Base-by-base conservation (phyloP, 2,113 vertebrate species). In the Pavo muticus region DNA sequence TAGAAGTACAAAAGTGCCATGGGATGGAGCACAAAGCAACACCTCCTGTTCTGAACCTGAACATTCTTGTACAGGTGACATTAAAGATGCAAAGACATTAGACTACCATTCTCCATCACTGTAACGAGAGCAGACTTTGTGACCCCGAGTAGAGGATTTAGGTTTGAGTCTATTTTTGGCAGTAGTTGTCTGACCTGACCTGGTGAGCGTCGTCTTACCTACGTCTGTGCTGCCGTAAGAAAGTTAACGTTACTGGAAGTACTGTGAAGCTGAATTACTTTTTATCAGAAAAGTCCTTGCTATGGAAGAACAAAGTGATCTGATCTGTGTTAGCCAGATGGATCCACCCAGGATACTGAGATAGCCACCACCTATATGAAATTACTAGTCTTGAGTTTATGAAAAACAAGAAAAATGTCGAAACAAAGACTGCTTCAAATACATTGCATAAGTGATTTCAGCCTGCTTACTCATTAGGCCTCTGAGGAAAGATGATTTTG, bases 401-500 rank as follows among this genome's bases (percentile, higher is more conserved):
- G 47, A 90, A 88, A 52, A 93, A 44, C 39, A 57, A 61, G 25
- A 69, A 69, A 90, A 91, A 83, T 14, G 20, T 72, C 57, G 64
- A 90, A 67, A 71, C 69, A 86, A 70, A 63, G 29, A 88, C 39
- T 35, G 35, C 65, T 86, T 91, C 85, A 72, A 80, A 90, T 63
- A 45, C 72, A 76, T 84, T 70, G 72, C 50, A 60, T 37, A 72
- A 75, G n/a, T 40, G 47, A 92, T 88, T 90, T 77, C 88, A 89
- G 84, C 39, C 87, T 79, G 70, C 60, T 93, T 72, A 91, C 80
- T 91, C 61, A 56, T 71, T 29, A 72, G 73, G 25, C 72, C 68
- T 93, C 37, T 76, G 75, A 88, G 75, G 48, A 87, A 85, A 87
- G 65, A 74, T 27, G 45, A 71, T 79, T 42, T 57, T 92, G 50